phyloP scores from a whole-genome alignment of 2,797 vertebrate species.

The Paramormyrops hopkinsi region DNA sequence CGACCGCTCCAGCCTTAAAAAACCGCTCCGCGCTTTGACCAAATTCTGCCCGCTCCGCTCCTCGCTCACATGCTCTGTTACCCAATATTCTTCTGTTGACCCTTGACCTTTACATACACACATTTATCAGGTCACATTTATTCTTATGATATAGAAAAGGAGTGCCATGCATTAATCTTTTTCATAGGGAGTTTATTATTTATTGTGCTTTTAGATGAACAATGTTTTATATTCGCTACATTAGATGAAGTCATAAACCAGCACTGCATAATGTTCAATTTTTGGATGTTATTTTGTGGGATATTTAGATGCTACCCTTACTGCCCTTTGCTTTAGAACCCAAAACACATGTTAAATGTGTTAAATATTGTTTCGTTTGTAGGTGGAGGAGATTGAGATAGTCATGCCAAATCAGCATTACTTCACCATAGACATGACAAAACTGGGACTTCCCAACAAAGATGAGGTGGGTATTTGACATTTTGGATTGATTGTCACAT shows the following conservation, averaged over 20 bases:
- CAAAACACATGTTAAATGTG: not conserved
- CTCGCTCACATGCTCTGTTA: not conserved
- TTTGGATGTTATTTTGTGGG: not conserved
- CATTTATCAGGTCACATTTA: not conserved
- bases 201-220: not conserved
- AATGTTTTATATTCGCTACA: not conserved
- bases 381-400: constrained; percentile 87
- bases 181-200: not conserved
- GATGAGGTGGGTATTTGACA: constrained; percentile 74
- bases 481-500: not conserved
- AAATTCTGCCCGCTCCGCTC: too few relatives aligned
- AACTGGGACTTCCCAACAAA: constrained; percentile 79
- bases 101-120: not conserved
- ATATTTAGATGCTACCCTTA: not conserved
- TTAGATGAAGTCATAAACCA: not conserved
- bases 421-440: constrained; percentile 81
- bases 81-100: not conserved
- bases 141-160: not conserved
- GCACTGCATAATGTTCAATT: not conserved
- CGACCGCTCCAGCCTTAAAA: too few relatives aligned
- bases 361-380: constrained; percentile 33
- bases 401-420: constrained; percentile 89
- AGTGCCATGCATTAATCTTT: not conserved
- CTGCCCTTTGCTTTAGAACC: not conserved
- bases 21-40: too few relatives aligned